Base-by-base conservation (phyloP, 2,113 vertebrate species). In the Ia io region DNA sequence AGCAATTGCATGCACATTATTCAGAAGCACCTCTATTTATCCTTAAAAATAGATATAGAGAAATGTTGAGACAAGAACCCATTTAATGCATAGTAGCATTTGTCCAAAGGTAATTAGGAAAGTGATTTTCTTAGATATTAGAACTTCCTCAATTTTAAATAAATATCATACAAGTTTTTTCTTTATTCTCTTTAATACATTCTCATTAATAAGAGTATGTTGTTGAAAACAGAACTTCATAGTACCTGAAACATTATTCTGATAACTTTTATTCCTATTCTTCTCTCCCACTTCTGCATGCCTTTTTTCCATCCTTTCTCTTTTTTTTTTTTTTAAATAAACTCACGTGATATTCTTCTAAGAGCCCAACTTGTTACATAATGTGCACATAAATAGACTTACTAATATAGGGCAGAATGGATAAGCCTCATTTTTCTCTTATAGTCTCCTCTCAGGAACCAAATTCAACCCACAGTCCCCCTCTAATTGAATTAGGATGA, bases 401-500 rank as follows among this genome's bases (percentile, higher is more conserved):
- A 94, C 88, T 96, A 96, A 95, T 95, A 96, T 96, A 96, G 90
- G 92, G 88, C 89, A 91, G 86, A 69, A 94, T 95, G 92, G 90
- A 95, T 90, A 94, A 94, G 37, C 88, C 70, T 97, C 84, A 63
- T 93, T 98, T 97, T 94, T 98, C 51, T 96, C 88, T 79, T 92
- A 91, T 5, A 67, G 20, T 95, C 96, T 88, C 91, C 96, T 97
- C 86, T 96, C 87, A 97, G 90, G 37, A n/a, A 94, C 96, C 44
- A 3, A 4, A 86, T 97, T 96, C 90, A 94, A 94, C 32, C 32
- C 84, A 91, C 37, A 51, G 22, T 51, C 40, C 51, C 12, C 32
- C 82, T 94, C 61, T 84, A 88, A 96, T 73, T 96, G 86, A 93
- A 92, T 95, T 73, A 78, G 91, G 63, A 20, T 87, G 93, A 95